phyloP scores from a whole-genome alignment of 2,888 invertebrate species.

The Harpagoxenus sublaevis region DNA sequence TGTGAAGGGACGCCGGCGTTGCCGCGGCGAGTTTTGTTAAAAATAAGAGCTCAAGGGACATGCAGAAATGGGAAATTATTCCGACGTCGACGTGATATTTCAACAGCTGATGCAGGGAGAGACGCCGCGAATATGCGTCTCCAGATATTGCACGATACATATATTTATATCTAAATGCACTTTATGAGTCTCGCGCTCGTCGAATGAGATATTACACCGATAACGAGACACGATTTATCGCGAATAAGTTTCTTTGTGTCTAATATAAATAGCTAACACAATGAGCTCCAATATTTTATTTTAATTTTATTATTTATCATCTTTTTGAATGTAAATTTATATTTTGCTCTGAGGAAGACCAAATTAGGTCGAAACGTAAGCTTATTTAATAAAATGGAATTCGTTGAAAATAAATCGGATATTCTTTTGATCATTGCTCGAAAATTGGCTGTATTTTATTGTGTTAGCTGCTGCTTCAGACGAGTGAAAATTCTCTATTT shows the following conservation, averaged over 20 bases:
- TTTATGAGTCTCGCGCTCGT: slow-evolving; percentile 13
- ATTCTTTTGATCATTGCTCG: no score
- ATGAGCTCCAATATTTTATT: no score
- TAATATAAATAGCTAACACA: neutral
- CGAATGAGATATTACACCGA: neutral
- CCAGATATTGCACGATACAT: slow-evolving; percentile 32
- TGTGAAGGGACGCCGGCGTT: slow-evolving; percentile 43
- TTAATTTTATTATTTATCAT: no score
- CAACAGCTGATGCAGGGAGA: slow-evolving; percentile 27
- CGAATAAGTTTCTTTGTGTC: neutral
- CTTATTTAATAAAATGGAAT: no score
- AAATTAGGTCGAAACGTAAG: no score
- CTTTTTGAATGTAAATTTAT: no score
- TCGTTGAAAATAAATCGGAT: no score
- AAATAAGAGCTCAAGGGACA: slow-evolving; percentile 54
- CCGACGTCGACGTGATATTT: slow-evolving; percentile 53
- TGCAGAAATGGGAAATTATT: slow-evolving; percentile 56
- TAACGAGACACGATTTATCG: neutral
- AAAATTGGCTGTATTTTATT: no score
- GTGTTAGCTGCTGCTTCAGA: no score
- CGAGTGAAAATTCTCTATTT: no score
- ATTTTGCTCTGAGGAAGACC: no score
- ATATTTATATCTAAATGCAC: slow-evolving; percentile 41
- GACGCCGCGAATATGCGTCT: slow-evolving; percentile 23
- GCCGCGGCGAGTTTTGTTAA: slow-evolving; percentile 53